A percentile compares a stretch with the other conserved stretches of the same genome.
Evolutionary conservation across 2,888 invertebrate genomes (phyloP).

Genomic region (Keiferia lycopersicella): DNA sequence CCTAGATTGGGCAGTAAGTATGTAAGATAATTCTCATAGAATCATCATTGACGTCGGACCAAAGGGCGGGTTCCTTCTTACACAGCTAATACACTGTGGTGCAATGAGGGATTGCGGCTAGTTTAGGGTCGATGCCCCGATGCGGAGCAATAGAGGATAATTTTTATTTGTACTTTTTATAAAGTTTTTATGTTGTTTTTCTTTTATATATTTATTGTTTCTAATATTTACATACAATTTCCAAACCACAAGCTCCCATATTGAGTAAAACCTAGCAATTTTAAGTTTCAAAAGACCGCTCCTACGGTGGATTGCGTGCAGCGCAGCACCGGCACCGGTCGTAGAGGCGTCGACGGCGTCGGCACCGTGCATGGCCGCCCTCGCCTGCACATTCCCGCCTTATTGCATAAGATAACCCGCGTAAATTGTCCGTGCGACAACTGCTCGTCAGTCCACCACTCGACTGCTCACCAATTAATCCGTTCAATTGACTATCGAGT

Average conservation of each 20-base stretch:
- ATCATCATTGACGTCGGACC: no score
- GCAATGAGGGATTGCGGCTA: no score
- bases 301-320: constrained; percentile 6
- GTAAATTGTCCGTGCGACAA: constrained; percentile 40
- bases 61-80: no score
- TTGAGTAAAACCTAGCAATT: neutral
- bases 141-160: no score
- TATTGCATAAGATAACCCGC: constrained; percentile 34
- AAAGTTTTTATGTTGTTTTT: no score
- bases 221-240: no score
- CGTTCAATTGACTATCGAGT: constrained; percentile 67
- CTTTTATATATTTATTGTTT: no score
- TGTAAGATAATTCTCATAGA: no score
- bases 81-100: no score
- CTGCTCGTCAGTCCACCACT: constrained; percentile 25
- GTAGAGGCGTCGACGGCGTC: constrained; percentile 28
- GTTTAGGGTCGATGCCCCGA: no score
- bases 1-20: neutral
- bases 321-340: constrained; percentile 8
- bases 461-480: constrained; percentile 64
- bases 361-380: constrained; percentile 31
- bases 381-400: constrained; percentile 36
- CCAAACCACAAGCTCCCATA: neutral
- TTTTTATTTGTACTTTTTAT: no score
- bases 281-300: neutral